Conservation (phyloP, 2,888 invertebrate genomes). For the Sisyra nigra region DNA sequence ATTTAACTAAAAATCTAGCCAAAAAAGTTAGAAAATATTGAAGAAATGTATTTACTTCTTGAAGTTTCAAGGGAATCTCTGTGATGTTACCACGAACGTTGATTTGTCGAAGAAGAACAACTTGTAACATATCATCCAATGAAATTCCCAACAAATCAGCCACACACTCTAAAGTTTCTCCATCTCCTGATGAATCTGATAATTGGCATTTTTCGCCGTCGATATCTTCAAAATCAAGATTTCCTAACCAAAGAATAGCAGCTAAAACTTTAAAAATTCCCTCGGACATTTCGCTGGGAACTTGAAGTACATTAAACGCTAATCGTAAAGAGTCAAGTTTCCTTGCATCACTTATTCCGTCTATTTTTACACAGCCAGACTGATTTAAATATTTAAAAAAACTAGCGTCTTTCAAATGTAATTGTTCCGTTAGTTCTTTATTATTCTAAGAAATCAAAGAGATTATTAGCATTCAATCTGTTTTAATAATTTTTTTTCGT, state of each 20-base stretch:
- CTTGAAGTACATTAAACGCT: conserved; percentile 78
- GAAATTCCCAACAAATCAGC: conserved; percentile 59
- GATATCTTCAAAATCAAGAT: conserved; percentile 71
- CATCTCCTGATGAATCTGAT: conserved; percentile 40
- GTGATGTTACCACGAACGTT: conserved; percentile 87
- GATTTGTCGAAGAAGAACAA: conserved; percentile 64
- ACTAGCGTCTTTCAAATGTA: conserved; percentile 56
- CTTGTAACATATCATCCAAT: conserved; percentile 56
- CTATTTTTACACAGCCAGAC: conserved; percentile 53
- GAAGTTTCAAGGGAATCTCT: conserved; percentile 75
- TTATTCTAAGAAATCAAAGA: conserved; percentile 35
- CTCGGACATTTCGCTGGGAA: conserved; percentile 71
- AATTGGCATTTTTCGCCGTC: conserved; percentile 75
- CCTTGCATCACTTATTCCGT: conserved; percentile 45
- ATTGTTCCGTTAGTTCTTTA: conserved; percentile 53
- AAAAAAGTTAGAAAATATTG: background rate
- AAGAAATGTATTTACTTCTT: conserved; percentile 58
- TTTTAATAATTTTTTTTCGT: conserved; percentile 10
- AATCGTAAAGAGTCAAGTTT: conserved; percentile 72
- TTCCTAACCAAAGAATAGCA: conserved; percentile 83
- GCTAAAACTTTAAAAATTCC: conserved; percentile 78
- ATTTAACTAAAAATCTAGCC: background rate
- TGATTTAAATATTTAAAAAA: conserved; percentile 74
- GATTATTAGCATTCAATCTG: background rate
- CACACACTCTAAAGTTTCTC: conserved; percentile 55